Base-by-base conservation (phyloP, 1,140 invertebrate genomes). In the Tetramorium alpestre region DNA sequence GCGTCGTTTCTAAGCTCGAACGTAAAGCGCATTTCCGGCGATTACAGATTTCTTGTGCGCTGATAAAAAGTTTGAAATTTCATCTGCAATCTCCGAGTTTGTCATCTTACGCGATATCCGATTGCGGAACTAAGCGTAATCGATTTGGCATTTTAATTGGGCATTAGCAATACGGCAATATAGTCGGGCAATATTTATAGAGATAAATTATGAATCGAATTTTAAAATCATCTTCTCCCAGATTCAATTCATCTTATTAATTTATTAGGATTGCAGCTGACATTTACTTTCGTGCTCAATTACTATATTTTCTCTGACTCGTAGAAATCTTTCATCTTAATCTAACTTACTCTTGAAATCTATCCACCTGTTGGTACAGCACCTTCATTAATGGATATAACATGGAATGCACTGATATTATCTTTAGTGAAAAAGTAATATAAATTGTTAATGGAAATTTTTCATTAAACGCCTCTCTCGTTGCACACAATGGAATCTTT, bases 381-480 rank as follows among this genome's bases (percentile, higher is more conserved):
- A 10, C n/a, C 44, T 75, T 75, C 25, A 49, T 84, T 73, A 60
- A 49, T 60, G 16, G 11, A 70, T 22, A 49, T 62, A 81, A 38
- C 28, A 18, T 33, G 8, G 5, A 60, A 73, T 84, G 13, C 11
- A 13, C 25, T 72, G 38, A 6, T 49, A 73, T 73, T 75, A 81
- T n/a, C 1, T 81, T 81, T 70, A 60, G n/a, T 47, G 33, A 60
- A 84, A 84, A 22, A 22, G 54, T 75, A 62, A 84, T 75, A 75
- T 49, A 33, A 84, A 84, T 75, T 75, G 41, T 84, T 75, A 84
- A 75, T 75, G 28, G 69, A 49, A 49, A 62, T 60, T 75, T 84
- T 75, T 84, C 69, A 75, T 75, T 75, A 75, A 84, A 60, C 28
- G 69, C 41, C 62, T 49, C 44, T 49, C 44, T 60, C 41, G 22